phyloP scores from a whole-genome alignment of 2,888 invertebrate species.

The Zelleria hepariella region DNA sequence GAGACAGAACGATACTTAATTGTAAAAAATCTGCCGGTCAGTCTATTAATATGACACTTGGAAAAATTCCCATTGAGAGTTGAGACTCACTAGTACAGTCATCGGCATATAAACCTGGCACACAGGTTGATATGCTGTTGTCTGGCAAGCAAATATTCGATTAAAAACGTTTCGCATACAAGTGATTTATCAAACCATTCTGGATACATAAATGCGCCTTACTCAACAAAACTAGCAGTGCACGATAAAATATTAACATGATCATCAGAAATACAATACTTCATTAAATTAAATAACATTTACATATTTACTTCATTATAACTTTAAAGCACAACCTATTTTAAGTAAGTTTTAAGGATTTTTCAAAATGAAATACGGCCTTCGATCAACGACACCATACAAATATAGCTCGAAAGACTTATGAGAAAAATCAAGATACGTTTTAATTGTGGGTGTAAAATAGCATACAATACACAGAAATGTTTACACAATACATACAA shows the following conservation, averaged over 20 bases:
- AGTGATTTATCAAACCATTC: conserved; percentile 6
- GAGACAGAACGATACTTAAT: no score
- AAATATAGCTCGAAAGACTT: no score
- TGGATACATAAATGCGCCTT: not conserved
- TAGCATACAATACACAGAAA: not conserved
- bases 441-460: not conserved
- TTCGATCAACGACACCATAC: no score
- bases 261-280: not conserved
- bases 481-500: not conserved
- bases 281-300: not conserved
- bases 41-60: no score
- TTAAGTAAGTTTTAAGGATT: not conserved
- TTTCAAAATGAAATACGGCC: not conserved
- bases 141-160: not conserved
- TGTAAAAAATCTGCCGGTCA: no score
- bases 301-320: not conserved
- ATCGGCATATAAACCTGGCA: no score
- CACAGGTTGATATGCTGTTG: no score
- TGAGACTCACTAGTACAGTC: no score
- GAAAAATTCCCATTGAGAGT: no score
- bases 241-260: not conserved
- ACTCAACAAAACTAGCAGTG: not conserved
- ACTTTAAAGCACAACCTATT: not conserved
- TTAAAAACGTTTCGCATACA: conserved; percentile 12
- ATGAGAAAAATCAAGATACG: not conserved